Evolutionary conservation across 2,888 invertebrate species (phyloP).

Genomic region (Pantelozetes paolii): DNA sequence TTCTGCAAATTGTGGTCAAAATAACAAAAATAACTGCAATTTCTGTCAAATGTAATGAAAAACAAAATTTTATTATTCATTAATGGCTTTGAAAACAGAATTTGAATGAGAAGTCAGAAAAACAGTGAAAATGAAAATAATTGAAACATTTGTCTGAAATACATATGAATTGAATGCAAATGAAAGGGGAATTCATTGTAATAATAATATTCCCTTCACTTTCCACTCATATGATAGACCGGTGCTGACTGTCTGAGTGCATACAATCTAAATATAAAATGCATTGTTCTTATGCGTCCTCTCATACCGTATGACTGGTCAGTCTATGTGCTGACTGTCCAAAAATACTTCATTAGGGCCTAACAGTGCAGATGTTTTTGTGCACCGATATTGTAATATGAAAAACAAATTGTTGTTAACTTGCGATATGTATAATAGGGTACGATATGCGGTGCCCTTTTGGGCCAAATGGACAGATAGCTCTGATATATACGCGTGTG

Average conservation of each 20-base stretch:
- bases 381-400: background rate
- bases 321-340: background rate
- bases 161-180: too few species aligned
- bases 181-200: too few species aligned
- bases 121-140: too few species aligned
- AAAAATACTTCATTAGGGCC: background rate
- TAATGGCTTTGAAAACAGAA: background rate
- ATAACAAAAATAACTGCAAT: too few species aligned
- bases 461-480: background rate
- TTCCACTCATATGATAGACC: too few species aligned
- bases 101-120: too few species aligned
- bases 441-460: background rate
- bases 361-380: constrained; percentile 6
- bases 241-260: background rate
- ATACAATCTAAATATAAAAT: background rate
- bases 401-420: background rate
- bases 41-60: background rate
- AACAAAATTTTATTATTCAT: background rate
- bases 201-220: too few species aligned
- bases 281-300: background rate
- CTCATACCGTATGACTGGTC: background rate
- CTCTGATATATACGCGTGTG: background rate
- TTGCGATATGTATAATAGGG: background rate
- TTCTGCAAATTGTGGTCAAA: too few species aligned
- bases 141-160: too few species aligned